Percentiles rank a stretch among this genome's conserved stretches.
phyloP scores from a whole-genome alignment of 1,140 invertebrate species.

The Drosophila insularis region DNA sequence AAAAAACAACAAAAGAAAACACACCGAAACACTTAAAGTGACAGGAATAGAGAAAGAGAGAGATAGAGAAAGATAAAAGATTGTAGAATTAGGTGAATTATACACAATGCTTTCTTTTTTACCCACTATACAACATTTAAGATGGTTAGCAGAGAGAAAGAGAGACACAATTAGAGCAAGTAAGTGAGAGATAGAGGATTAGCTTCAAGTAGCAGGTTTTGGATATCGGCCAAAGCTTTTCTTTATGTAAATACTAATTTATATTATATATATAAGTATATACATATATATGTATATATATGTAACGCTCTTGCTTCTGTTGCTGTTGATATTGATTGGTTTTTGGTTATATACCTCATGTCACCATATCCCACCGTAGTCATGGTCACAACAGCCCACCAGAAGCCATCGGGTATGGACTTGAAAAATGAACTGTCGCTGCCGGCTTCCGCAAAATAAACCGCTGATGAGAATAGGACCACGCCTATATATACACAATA shows the following conservation, averaged over 20 bases:
- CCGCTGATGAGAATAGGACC: conserved; percentile 99
- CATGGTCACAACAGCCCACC: conserved; percentile 99
- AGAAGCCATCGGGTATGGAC: conserved; percentile 98
- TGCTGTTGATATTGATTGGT: background rate
- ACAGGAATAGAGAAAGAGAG: background rate
- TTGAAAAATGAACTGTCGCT: conserved; percentile 99
- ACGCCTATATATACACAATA: conserved; percentile 88
- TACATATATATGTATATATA: background rate
- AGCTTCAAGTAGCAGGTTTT: conserved; percentile 20
- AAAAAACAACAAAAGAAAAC: background rate
- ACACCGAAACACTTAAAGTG: background rate
- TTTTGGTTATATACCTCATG: conserved; percentile 92
- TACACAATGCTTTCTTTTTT: background rate
- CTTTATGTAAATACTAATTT: background rate
- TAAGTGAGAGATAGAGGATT: conserved; percentile 24
- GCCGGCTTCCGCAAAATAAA: conserved; percentile 99
- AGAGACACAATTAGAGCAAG: conserved; percentile 4
- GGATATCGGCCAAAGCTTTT: conserved; percentile 18
- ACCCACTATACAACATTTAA: background rate
- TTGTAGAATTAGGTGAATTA: background rate
- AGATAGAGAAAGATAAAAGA: background rate
- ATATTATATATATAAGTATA: background rate
- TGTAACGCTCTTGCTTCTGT: background rate
- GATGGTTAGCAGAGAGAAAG: background rate
- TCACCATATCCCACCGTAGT: conserved; percentile 99